Evolutionary conservation across 2,888 invertebrate species (phyloP), one percentile per base, ranked within the genome.

Genomic region (Drosophila picticornis): DNA sequence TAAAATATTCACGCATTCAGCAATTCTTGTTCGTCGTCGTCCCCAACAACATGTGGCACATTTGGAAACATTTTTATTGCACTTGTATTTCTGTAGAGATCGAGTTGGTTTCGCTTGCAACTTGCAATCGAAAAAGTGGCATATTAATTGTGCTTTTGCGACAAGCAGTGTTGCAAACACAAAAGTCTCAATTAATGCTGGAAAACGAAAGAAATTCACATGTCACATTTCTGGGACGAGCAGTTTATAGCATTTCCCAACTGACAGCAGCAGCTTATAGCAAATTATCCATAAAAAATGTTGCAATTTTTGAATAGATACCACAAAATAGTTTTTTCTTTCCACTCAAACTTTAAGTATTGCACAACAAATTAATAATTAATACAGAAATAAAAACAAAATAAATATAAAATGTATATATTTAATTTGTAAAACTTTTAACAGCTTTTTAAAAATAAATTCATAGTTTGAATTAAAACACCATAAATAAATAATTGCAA

Each of bases 41-140:
- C 85, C 1, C 75, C 85, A n/a, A 83, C 83, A 62, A 85, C 69
- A 13, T 84, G 76, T 1, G 61, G 73, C 0, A 80, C 57, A 7
- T 43, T 48, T 3, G 69, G 80, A 6, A 7, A 7, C 36, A 55
- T 55, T 27, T 19, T 55, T 19, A 27, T 4, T n/a, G 5, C 7
- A n/a, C 11, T 25, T 25, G 2, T 25, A 25, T 46, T 46, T 25
- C 27, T 25, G 25, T 25, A 16, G 25, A 46, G 7, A 25, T 22
- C 16, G 16, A 25, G 4, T 2, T n/a, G 2, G 10, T n/a, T n/a
- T 10, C 4, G 11, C n/a, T 40, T 40, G n/a, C 40, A n/a, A 5
- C n/a, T 40, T 11, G 9, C 40, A 5, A n/a, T 10, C 10, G 4
- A 10, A 5, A n/a, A 40, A 10, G 40, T n/a, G 5, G 5, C 4